A percentile compares a stretch with the other conserved stretches of the same genome.
Evolutionary conservation across 2,888 invertebrate species (phyloP).

Genomic region (Thecocarcelia acutangulata): DNA sequence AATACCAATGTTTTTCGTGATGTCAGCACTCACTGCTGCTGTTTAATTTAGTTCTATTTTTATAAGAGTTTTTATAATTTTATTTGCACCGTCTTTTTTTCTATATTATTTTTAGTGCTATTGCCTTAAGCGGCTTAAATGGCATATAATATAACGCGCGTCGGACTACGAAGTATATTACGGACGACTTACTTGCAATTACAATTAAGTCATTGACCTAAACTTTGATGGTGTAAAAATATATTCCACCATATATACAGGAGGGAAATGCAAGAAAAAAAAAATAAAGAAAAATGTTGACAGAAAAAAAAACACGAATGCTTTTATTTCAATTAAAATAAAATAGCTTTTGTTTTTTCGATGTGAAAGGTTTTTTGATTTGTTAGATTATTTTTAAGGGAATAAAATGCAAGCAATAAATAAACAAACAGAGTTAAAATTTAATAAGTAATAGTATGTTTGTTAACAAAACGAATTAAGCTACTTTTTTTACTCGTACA

Average conservation of each 20-base stretch:
- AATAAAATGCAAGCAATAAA: slow-evolving; percentile 17
- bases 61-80: slow-evolving; percentile 27
- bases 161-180: slow-evolving; percentile 28
- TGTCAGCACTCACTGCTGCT: slow-evolving; percentile 61
- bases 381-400: slow-evolving; percentile 21
- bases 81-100: slow-evolving; percentile 10
- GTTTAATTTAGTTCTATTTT: slow-evolving; percentile 53
- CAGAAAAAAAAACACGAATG: background rate
- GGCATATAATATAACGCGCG: slow-evolving; percentile 33
- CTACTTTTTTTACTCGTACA: no score
- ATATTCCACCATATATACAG: background rate
- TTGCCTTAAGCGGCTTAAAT: slow-evolving; percentile 68
- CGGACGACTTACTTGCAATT: slow-evolving; percentile 42
- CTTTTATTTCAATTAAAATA: slow-evolving; percentile 38
- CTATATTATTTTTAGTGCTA: slow-evolving; percentile 54
- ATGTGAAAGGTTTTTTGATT: slow-evolving; percentile 12
- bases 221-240: slow-evolving; percentile 32
- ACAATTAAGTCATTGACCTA: slow-evolving; percentile 65
- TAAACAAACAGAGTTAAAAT: slow-evolving; percentile 1
- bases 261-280: background rate
- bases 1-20: slow-evolving; percentile 60
- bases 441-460: background rate
- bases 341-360: slow-evolving; percentile 15
- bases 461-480: background rate
- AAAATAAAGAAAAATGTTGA: background rate